Base-by-base conservation (phyloP, 2,888 invertebrate species). In the Oxyteleia sp. region DNA sequence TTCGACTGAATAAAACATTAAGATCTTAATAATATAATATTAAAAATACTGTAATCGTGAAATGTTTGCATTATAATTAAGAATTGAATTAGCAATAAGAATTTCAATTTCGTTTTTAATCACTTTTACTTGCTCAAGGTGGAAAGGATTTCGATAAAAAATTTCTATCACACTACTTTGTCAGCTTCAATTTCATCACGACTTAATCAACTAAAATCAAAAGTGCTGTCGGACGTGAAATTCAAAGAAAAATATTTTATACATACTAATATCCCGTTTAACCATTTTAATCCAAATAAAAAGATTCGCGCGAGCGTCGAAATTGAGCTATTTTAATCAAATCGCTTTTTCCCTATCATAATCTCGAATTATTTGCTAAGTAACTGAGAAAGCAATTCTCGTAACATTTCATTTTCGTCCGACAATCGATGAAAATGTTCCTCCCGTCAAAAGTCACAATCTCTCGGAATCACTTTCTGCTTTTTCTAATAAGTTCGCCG, bases 401-500 rank as follows among this genome's bases (percentile, higher is more conserved):
- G 47, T 32, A 63, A 47, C 63, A 47, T 49, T 63, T 63, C 47
- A 35, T 63, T 63, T 49, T 63, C 63, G 1, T 13, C 13, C 35
- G 35, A 64, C 49, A 49, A 64, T 64, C 64, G 49, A 49, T 49
- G 64, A 38, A 64, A 64, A 49, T 49, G 47, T 63, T 47, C 4
- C 8, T 20, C 13, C 15, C 63, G 63, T 47, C 32, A 32, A 63
- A 63, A 47, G 63, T 63, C 63, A 32, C 47, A 49, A 51, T 64
- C 38, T 49, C 35, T 10, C 61, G 43, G 45, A 61, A 61, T 61
- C 57, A 20, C 45, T 61, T 29, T 43, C 43, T 18, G 11, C 49
- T 11, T 49, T 64, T 64, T 63, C 64, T 64, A 64, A 64, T 64
- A 64, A 64, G 49, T 64, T 45, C 45, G 20, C 11, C 64, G 49